These are phyloP conservation scores for Lycocorax pyrrhopterus DNA, from an alignment of 2,113 vertebrate species.

Conservation along the genomic window DNA sequence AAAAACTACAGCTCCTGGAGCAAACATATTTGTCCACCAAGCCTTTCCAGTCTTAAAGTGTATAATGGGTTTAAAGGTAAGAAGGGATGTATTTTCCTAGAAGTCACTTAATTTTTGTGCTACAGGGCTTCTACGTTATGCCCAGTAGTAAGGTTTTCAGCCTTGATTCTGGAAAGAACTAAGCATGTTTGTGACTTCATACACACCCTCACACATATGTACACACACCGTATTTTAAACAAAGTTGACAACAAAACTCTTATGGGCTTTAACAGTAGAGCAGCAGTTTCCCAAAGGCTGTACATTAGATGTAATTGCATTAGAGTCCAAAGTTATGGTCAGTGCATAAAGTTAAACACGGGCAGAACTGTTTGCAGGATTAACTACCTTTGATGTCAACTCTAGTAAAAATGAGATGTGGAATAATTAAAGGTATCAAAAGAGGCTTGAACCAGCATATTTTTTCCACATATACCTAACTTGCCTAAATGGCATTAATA, in stretches of 20 bases:
- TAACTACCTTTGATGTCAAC: not conserved
- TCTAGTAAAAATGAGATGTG: not conserved
- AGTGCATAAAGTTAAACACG: fast-evolving
- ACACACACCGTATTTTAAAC: not conserved
- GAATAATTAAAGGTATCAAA: not conserved
- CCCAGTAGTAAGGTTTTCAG: not conserved
- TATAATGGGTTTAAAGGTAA: not conserved
- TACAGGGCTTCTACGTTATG: not conserved
- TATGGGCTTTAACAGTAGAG: not conserved
- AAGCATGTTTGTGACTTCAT: not conserved
- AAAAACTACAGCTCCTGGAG: not conserved
- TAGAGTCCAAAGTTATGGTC: not conserved
- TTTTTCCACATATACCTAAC: not conserved
- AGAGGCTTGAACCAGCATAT: not conserved
- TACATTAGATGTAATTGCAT: fast-evolving
- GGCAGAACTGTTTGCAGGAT: not conserved
- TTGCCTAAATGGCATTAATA: not conserved
- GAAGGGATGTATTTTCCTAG: not conserved
- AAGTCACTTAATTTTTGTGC: not conserved
- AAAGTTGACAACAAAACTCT: not conserved
- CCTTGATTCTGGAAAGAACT: not conserved
- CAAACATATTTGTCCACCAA: not conserved
- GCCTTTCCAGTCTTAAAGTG: not conserved
- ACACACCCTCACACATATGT: fast-evolving
- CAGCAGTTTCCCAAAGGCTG: not conserved